Conservation (phyloP, 2,113 vertebrate species). For the Progne subis region DNA sequence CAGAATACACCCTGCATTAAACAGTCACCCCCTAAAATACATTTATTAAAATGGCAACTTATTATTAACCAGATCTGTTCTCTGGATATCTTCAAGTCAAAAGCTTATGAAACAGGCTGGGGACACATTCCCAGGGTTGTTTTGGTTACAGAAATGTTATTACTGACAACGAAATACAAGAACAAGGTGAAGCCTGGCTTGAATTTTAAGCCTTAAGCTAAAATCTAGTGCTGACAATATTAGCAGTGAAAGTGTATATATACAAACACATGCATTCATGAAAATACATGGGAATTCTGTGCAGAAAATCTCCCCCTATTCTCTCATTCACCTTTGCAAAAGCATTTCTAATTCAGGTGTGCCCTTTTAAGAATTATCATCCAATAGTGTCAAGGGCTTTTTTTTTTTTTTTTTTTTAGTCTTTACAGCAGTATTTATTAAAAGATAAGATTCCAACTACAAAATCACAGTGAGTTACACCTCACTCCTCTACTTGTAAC, state of each 20-base stretch:
- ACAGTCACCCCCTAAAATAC: not conserved
- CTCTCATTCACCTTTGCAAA: not conserved
- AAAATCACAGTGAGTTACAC: not conserved
- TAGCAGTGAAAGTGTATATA: not conserved
- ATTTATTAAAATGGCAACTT: not conserved
- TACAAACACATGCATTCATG: accelerated
- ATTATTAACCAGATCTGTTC: conserved; percentile 1
- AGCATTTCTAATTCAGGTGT: not conserved
- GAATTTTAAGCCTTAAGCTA: not conserved
- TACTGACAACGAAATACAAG: not conserved
- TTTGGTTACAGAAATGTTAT: not conserved
- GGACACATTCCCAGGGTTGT: not conserved
- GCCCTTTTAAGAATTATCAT: not conserved
- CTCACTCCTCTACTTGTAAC: not conserved
- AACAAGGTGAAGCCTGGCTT: not conserved
- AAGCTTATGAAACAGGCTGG: not conserved
- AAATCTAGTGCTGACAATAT: not conserved
- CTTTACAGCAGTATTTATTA: not conserved
- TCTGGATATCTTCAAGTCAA: conserved; percentile 9
- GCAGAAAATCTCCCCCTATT: not conserved
- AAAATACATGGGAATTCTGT: not conserved
- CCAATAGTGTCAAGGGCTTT: accelerated
- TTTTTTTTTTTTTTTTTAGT: not conserved
- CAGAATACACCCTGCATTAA: not conserved
- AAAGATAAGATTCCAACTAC: not conserved